Conservation (phyloP, 2,888 invertebrate species). For the Agriopis aurantiaria region DNA sequence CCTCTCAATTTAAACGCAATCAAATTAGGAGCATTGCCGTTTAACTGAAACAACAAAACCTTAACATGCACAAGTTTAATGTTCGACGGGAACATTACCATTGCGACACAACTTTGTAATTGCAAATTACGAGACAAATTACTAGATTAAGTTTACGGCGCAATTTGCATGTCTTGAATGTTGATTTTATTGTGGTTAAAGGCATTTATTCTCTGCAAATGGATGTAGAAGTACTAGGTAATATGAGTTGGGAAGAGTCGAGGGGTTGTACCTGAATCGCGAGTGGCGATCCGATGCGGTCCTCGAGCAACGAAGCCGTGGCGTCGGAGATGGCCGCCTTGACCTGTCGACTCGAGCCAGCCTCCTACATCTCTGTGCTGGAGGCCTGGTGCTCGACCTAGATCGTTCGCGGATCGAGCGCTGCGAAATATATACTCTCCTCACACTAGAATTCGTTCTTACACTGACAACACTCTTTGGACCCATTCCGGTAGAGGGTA, state of each 20-base stretch:
- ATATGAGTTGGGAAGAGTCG: conserved; percentile 66
- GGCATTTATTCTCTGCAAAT: conserved; percentile 7
- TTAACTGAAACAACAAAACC: conserved; percentile 28
- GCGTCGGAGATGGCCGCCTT: conserved; percentile 67
- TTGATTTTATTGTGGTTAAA: conserved; percentile 18
- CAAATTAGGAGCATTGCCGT: conserved; percentile 32
- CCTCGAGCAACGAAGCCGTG: conserved; percentile 67
- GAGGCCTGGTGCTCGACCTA: conserved; percentile 62
- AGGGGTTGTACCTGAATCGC: conserved; percentile 73
- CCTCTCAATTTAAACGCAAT: conserved; percentile 38
- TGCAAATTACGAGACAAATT: conserved; percentile 39
- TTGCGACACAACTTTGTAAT: conserved; percentile 44
- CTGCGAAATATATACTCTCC: conserved; percentile 29
- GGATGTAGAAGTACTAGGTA: conserved; percentile 36
- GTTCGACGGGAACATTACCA: conserved; percentile 31
- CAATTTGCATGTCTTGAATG: conserved; percentile 19
- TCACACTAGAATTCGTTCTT: conserved; percentile 24
- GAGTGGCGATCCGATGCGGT: conserved; percentile 64
- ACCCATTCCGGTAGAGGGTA: conserved; percentile 34
- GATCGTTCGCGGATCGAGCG: conserved; percentile 37
- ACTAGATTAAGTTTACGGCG: conserved; percentile 24
- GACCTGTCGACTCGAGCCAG: conserved; percentile 73
- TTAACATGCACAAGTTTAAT: conserved; percentile 36
- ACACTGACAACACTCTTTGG: conserved; percentile 17
- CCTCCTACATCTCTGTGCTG: conserved; percentile 65